Evolutionary conservation across 2,888 invertebrate species (phyloP).

Genomic region (Drosophila colorata): DNA sequence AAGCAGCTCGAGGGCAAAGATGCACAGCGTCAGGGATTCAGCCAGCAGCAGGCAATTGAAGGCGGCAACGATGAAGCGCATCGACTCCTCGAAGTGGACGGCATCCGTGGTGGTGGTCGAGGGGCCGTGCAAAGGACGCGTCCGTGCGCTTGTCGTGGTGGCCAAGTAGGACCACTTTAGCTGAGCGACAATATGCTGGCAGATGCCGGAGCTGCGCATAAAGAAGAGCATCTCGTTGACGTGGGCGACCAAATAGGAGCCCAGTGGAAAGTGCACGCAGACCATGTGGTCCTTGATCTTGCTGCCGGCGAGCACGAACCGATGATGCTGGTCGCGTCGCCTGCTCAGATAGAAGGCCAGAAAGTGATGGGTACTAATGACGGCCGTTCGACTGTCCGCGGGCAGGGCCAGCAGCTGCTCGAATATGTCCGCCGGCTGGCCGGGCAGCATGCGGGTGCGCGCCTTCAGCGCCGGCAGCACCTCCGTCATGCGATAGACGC

Average conservation of each 20-base stretch:
- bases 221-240: constrained; percentile 38
- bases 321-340: constrained; percentile 13
- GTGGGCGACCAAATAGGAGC: constrained; percentile 43
- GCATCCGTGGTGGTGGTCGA: not conserved
- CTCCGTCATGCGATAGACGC: constrained; percentile 49
- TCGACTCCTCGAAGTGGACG: constrained; percentile 32
- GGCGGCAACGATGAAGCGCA: constrained; percentile 51
- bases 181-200: constrained; percentile 21
- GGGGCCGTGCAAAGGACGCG: not conserved
- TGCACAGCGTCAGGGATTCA: constrained; percentile 5
- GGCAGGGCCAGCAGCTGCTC: constrained; percentile 40
- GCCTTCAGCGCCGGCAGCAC: constrained; percentile 26
- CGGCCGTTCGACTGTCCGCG: constrained; percentile 1
- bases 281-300: constrained; percentile 58
- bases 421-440: constrained; percentile 54
- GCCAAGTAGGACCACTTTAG: constrained; percentile 15
- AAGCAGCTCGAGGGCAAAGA: constrained; percentile 53
- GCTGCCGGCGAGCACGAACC: constrained; percentile 36
- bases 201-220: constrained; percentile 61
- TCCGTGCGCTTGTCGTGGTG: constrained; percentile 3
- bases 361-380: constrained; percentile 44
- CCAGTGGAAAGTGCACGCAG: constrained; percentile 58
- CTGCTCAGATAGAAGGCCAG: constrained; percentile 42
- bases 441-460: constrained; percentile 25
- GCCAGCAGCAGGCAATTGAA: constrained; percentile 37